Evolutionary conservation across 2,888 invertebrate species (phyloP), one percentile per base, ranked within the genome.

Genomic region (Cerastis rubricosa): DNA sequence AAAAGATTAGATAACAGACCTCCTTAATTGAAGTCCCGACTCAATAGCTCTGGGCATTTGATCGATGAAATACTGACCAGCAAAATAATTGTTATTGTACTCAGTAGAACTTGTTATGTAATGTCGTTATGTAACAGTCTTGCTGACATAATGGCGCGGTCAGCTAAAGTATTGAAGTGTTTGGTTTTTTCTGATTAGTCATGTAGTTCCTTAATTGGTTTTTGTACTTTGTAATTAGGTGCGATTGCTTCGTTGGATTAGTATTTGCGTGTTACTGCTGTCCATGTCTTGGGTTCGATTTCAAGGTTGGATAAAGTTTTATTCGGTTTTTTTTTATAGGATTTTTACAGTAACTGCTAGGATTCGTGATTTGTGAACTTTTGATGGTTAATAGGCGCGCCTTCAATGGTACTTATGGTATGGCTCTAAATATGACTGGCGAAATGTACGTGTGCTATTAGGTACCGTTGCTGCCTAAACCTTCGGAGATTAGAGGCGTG

Each of bases 31-130:
- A 22, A 68, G 19, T 43, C 66, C 71, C 61, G 73, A 70, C 17
- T 69, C 64, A 43, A 84, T 84, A 51, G 74, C 84, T 84, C 25
- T 64, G 43, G 84, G 83, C 80, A 69, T 22, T 65, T 47, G 61
- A 63, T 68, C 47, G 57, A 65, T 68, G 68, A 84, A 74, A 84
- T 76, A 74, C 67, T 51, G 51, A 64, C 61, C 74, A 47, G 51
- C 63, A n/a, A 67, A 68, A 69, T 72, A 83, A 76, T 84, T 45
- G 73, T 73, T 47, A 73, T 75, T 73, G 73, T 73, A 45, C 17
- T 68, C 61, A 47, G 51, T 61, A 73, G 70, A 70, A 69, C 59
- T 51, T n/a, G 40, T 86, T 86, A 68, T 40, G 47, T 87, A 85
- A 84, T 45, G n/a, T 8, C 12, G 29, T 87, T 78, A 76, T 73